Percentiles rank a stretch among this genome's conserved stretches.
These are phyloP conservation scores for Drosophila aldrichi DNA, from an alignment of 2,888 invertebrate species.

Conservation along the genomic window DNA sequence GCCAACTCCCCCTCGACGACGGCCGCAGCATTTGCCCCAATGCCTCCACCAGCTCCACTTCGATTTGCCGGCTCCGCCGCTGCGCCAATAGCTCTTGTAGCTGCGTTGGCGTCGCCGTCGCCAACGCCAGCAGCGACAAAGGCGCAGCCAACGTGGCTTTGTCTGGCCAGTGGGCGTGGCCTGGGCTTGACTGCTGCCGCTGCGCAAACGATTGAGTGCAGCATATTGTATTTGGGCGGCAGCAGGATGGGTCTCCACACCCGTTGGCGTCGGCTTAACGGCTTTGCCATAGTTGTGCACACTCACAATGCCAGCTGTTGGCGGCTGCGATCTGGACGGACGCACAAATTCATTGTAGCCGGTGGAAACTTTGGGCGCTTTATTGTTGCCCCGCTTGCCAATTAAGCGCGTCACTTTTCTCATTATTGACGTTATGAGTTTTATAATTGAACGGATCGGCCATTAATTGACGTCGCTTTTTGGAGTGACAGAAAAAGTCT, in stretches of 20 bases:
- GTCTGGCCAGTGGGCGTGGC: constrained; percentile 17
- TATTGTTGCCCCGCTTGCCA: constrained; percentile 66
- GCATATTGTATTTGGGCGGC: constrained; percentile 79
- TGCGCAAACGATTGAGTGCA: constrained; percentile 78
- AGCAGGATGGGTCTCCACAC: constrained; percentile 28
- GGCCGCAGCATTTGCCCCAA: constrained; percentile 49
- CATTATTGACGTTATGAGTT: constrained; percentile 55
- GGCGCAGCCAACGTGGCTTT: constrained; percentile 36
- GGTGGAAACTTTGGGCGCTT: constrained; percentile 64
- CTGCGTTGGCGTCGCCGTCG: constrained; percentile 40
- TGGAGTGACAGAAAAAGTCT: constrained; percentile 20
- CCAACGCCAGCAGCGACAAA: constrained; percentile 40
- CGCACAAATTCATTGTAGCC: constrained; percentile 60
- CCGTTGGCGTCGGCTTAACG: constrained; percentile 38
- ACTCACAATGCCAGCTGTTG: constrained; percentile 45
- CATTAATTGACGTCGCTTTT: constrained; percentile 55
- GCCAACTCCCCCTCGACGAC: constrained; percentile 8
- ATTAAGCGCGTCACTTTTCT: constrained; percentile 78
- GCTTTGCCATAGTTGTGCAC: constrained; percentile 75
- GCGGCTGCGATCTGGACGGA: constrained; percentile 24
- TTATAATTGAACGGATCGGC: constrained; percentile 57
- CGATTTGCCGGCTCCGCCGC: constrained; percentile 8
- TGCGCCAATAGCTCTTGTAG: constrained; percentile 56
- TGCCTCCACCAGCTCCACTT: constrained; percentile 28
- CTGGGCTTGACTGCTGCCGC: constrained; percentile 23